Percentiles rank a stretch among this genome's conserved stretches.
Evolutionary conservation across 1,140 invertebrate species (phyloP).

Genomic region (Caenorhabditis brenneri): DNA sequence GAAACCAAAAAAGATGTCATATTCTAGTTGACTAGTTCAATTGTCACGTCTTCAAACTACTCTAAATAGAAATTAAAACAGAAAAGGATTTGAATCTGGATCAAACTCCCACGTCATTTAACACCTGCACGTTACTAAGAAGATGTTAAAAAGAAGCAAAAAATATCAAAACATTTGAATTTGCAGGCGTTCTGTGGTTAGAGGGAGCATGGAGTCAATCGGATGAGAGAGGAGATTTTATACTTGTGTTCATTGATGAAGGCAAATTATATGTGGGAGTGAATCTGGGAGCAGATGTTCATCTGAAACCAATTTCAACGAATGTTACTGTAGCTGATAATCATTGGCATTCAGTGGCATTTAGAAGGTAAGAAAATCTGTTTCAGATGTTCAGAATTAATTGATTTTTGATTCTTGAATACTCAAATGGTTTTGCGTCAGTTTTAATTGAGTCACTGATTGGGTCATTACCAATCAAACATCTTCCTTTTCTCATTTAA

Average conservation of each 20-base stretch:
- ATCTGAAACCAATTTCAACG: slow-evolving; percentile 44
- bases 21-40: neutral
- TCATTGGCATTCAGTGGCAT: slow-evolving; percentile 47
- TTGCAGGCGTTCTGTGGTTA: slow-evolving; percentile 37
- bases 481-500: too few relatives aligned
- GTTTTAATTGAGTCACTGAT: too few relatives aligned
- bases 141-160: too few relatives aligned
- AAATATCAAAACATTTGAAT: neutral
- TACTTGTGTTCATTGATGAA: slow-evolving; percentile 45
- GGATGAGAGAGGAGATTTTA: slow-evolving; percentile 34
- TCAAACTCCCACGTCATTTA: neutral
- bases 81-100: neutral
- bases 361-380: slow-evolving; percentile 38
- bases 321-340: slow-evolving; percentile 31
- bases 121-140: neutral
- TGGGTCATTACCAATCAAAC: too few relatives aligned
- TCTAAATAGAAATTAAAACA: neutral
- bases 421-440: neutral
- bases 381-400: neutral
- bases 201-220: slow-evolving; percentile 41
- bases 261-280: slow-evolving; percentile 34
- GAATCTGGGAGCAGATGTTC: slow-evolving; percentile 47
- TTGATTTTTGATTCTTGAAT: too few relatives aligned
- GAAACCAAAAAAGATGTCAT: neutral
- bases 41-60: neutral